Percentiles rank a stretch among this genome's conserved stretches.
Conservation (phyloP, 1,140 invertebrate species). For the Conus ventricosus region DNA sequence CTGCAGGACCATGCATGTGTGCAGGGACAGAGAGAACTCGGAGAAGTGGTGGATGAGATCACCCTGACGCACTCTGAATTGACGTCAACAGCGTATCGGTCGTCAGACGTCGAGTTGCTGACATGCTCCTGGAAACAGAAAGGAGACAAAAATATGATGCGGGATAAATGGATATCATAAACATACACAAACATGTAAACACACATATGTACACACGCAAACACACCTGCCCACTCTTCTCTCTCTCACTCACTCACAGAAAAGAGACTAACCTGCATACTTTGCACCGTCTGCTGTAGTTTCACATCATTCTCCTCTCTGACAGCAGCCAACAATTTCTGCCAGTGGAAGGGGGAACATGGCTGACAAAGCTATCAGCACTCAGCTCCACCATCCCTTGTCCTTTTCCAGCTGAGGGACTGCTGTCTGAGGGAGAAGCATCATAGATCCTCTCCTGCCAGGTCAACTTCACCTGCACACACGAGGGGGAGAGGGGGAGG, state of each 20-base stretch:
- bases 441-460: slow-evolving; percentile 67
- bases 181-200: too few relatives aligned
- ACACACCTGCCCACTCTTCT: background rate
- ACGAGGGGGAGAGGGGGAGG: too few relatives aligned
- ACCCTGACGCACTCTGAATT: slow-evolving; percentile 53
- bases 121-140: slow-evolving; percentile 41
- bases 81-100: slow-evolving; percentile 54
- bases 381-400: slow-evolving; percentile 52
- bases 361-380: slow-evolving; percentile 59
- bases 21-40: slow-evolving; percentile 56
- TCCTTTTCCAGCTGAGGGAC: background rate
- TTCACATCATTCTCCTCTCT: slow-evolving; percentile 57
- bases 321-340: slow-evolving; percentile 59
- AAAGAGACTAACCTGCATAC: slow-evolving; percentile 22
- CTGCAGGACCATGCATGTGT: slow-evolving; percentile 51
- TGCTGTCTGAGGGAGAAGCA: background rate
- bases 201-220: too few relatives aligned
- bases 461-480: slow-evolving; percentile 43
- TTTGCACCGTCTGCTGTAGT: slow-evolving; percentile 46
- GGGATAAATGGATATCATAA: background rate
- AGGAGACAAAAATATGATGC: background rate
- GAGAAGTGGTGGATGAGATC: slow-evolving; percentile 55
- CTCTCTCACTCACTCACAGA: background rate
- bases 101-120: slow-evolving; percentile 38
- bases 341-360: slow-evolving; percentile 66